Base-by-base conservation (phyloP, 92 coral and sea anemone species). In the Siderastrea radians region DNA sequence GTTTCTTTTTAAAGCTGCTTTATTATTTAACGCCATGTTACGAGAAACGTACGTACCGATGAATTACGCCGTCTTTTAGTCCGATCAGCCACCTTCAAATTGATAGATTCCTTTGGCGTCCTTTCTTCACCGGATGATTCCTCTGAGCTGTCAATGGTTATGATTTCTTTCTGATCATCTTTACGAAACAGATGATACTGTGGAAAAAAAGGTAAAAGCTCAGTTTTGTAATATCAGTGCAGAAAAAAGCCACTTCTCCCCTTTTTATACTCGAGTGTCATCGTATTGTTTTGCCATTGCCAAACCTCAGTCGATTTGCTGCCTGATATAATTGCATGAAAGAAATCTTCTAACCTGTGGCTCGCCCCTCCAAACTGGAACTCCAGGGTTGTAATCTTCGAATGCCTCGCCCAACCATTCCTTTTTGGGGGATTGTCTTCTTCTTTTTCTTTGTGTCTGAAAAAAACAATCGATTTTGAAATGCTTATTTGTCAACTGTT, bases 401-500 rank as follows among this genome's bases (percentile, higher is more conserved):
- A 52, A 52, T 52, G 5, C 68, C 72, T 67, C 72, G 72, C 72
- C 72, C 72, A 67, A 67, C 72, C 72, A 67, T 67, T 67, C 72
- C 72, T 1, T 67, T 67, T 67, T 9, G 9, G 48, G 72, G 72
- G 49, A 4, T 67, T 67, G 72, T 9, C 72, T 49, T 67, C 72
- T 67, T 67, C 49, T 67, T 67, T 67, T 67, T 49, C 72, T 43
- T 67, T 67, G 72, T 67, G 72, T 67, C 72, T 67, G 72, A 11
- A 68, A 66, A 66, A 66, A 7, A 4, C 74, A 69, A 49, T 52
- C 11, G 49, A n/a, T 12, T 69, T 69, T 69, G 10, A 49, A 49
- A 48, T 19, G 74, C 74, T 46, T 26, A 26, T 26, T 26, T 26
- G 38, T 47, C 19, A 46, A 69, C 53, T 10, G 74, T 46, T 26